A percentile compares a stretch with the other conserved stretches of the same genome.
Evolutionary conservation across 2,888 invertebrate species (phyloP).

Genomic region (Eulithis prunata): DNA sequence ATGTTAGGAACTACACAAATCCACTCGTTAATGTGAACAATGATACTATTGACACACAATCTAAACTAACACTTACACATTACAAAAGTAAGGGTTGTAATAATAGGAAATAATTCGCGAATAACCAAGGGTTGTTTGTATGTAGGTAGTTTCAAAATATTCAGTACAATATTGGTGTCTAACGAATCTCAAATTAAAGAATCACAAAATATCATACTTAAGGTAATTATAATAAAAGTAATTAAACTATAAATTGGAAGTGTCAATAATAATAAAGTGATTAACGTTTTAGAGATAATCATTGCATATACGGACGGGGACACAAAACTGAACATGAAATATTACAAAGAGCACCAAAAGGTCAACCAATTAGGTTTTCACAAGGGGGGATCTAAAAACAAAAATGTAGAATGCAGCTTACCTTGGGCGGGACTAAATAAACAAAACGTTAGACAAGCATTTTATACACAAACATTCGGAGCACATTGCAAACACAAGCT

Average conservation of each 20-base stretch:
- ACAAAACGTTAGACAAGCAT: conserved; percentile 40
- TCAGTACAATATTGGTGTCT: too few relatives aligned
- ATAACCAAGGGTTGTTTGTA: neutral
- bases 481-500: conserved; percentile 63
- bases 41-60: conserved; percentile 33
- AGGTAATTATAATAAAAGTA: too few relatives aligned
- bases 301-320: neutral
- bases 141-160: too few relatives aligned
- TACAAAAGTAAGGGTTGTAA: neutral
- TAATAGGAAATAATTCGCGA: neutral
- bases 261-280: too few relatives aligned
- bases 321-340: neutral
- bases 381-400: neutral
- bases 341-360: neutral
- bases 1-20: conserved; percentile 36
- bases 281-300: neutral
- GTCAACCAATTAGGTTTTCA: neutral
- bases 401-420: conserved; percentile 30
- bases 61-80: conserved; percentile 18
- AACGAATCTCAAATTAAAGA: too few relatives aligned
- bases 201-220: too few relatives aligned
- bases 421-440: conserved; percentile 27
- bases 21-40: conserved; percentile 33
- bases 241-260: too few relatives aligned
- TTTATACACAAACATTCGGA: conserved; percentile 60